Conservation (phyloP, 2,888 invertebrate genomes). For the Hybos culiciformis region DNA sequence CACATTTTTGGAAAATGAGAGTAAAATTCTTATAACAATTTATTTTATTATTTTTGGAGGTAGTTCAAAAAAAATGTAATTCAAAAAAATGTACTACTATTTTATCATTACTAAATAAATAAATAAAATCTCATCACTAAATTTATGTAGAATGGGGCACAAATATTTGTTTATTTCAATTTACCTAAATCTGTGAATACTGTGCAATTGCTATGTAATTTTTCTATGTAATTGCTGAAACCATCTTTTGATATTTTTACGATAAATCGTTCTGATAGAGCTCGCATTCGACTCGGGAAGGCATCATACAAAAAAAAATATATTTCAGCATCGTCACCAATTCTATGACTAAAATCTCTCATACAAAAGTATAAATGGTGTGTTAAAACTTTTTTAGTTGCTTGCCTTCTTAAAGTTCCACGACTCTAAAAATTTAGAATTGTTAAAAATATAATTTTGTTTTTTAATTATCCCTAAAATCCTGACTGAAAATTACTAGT, state of each 20-base stretch:
- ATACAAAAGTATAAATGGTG: conserved; percentile 78
- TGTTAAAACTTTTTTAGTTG: conserved; percentile 38
- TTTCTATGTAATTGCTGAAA: conserved; percentile 77
- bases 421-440: conserved; percentile 25
- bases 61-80: no score
- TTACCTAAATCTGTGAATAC: conserved; percentile 63
- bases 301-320: conserved; percentile 74
- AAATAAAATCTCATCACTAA: not conserved
- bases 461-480: not conserved
- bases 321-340: conserved; percentile 80
- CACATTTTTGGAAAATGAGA: no score
- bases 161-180: conserved; percentile 17
- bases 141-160: no score
- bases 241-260: conserved; percentile 82
- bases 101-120: not conserved
- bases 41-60: no score
- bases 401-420: conserved; percentile 32
- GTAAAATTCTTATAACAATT: no score
- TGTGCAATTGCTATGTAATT: conserved; percentile 75
- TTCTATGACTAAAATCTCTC: conserved; percentile 76
- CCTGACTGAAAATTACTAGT: not conserved
- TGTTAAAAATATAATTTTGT: conserved; percentile 1
- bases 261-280: conserved; percentile 78
- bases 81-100: no score
- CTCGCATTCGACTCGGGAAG: conserved; percentile 51